A percentile compares a stretch with the other conserved stretches of the same genome.
These are phyloP conservation scores for Pristionchus entomophagus DNA, from an alignment of 2,888 invertebrate genomes.

Conservation along the genomic window DNA sequence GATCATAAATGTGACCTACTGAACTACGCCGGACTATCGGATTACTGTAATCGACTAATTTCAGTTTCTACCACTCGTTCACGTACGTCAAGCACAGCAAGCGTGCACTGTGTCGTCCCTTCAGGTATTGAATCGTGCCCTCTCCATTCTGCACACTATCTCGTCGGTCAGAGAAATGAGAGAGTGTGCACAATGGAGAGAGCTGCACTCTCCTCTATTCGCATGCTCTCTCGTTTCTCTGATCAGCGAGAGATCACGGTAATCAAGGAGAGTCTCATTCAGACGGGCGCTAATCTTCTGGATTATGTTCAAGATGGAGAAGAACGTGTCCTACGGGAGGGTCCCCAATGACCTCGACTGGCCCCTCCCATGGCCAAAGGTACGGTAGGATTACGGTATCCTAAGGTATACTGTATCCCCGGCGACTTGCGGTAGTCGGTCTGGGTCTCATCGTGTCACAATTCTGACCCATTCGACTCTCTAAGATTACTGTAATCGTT, in stretches of 20 bases:
- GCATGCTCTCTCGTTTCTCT: too few species aligned
- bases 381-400: conserved; percentile 17
- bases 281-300: conserved; percentile 45
- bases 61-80: conserved; percentile 47
- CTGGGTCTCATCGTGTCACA: neutral
- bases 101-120: conserved; percentile 43
- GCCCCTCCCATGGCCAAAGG: conserved; percentile 44
- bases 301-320: conserved; percentile 50
- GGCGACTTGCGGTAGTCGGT: too few species aligned
- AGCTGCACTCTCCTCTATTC: too few species aligned
- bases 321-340: conserved; percentile 49
- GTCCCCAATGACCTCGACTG: conserved; percentile 51
- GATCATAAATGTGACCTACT: neutral
- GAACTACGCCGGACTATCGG: too few species aligned
- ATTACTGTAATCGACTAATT: neutral
- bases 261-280: too few species aligned
- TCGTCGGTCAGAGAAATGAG: too few species aligned
- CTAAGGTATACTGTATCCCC: too few species aligned
- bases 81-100: conserved; percentile 17
- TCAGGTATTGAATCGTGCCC: too few species aligned
- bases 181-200: too few species aligned
- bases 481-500: neutral
- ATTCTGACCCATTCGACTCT: neutral
- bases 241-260: too few species aligned
- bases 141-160: too few species aligned